Base-by-base conservation (phyloP, 2,113 vertebrate species). In the Dissostichus mawsoni region DNA sequence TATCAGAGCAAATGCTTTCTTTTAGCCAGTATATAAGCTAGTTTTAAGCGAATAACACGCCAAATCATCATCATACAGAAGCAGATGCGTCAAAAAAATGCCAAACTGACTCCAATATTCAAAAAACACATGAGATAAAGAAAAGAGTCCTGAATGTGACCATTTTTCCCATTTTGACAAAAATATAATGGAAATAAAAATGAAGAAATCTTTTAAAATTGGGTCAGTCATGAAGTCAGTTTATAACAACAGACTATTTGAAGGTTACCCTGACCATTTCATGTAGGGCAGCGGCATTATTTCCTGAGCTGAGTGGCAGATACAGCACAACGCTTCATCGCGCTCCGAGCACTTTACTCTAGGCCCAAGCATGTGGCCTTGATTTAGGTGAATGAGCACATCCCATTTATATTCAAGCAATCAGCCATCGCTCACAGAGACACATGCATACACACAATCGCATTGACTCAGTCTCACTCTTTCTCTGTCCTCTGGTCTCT, bases 301-400 rank as follows among this genome's bases (percentile, higher is more conserved):
- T 87, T 87, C 61, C 56, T 25, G 72, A 81, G 88, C 69, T 76
- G 83, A 90, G 87, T 87, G 93, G 85, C 92, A 91, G 89, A 86
- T 89, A 85, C 86, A 80, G 75, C n/a, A 74, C 79, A 74, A 88
- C 50, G 88, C 90, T 88, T 76, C 84, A 76, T 52, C 78, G 90
- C 76, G 2, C 80, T 78, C 80, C 41, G 76, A 85, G 59, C 87
- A 80, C 86, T 90, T 86, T 41, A 69, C 90, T 77, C 67, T 50
- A 73, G 83, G 83, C 85, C 80, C 66, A 17, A 90, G 82, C 90
- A 91, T 90, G 90, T 91, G 90, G 90, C 90, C 89, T 92, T 91
- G 93, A 94, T 93, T 93, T 90, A 91, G 93, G 90, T 91, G 91
- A 91, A 90, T 83, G 84, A 88, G 85, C 92, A 90, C 86, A 83